Conservation (phyloP, 1,140 invertebrate genomes). For the Asobara japonica region DNA sequence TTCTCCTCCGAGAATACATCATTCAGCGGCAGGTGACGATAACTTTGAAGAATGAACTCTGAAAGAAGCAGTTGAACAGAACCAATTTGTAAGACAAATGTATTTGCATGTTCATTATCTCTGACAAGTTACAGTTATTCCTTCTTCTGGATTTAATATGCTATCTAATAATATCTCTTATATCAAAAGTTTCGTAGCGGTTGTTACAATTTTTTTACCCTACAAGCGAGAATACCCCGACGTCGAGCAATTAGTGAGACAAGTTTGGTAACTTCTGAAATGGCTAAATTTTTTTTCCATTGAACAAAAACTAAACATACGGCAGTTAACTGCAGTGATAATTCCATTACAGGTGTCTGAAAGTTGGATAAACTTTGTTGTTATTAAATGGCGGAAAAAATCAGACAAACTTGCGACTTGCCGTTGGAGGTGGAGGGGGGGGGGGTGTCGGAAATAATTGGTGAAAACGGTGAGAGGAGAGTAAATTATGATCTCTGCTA, state of each 20-base stretch:
- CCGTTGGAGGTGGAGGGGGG: too few relatives aligned
- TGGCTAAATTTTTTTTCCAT: not conserved
- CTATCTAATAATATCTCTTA: not conserved
- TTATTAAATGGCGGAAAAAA: not conserved
- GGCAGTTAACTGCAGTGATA: slow-evolving; percentile 55
- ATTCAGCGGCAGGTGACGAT: slow-evolving; percentile 12
- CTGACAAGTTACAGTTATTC: not conserved
- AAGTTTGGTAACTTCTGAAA: slow-evolving; percentile 10
- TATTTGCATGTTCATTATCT: slow-evolving; percentile 12
- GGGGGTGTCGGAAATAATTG: not conserved
- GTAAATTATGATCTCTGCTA: not conserved
- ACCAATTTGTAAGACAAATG: slow-evolving; percentile 3
- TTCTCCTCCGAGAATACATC: not conserved
- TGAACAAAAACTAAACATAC: slow-evolving; percentile 24
- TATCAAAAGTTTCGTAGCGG: slow-evolving; percentile 9
- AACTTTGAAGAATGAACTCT: slow-evolving; percentile 6
- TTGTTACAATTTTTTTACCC: not conserved
- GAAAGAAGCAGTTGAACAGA: not conserved
- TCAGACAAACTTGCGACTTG: not conserved
- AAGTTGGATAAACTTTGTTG: slow-evolving; percentile 48
- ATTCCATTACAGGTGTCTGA: slow-evolving; percentile 58
- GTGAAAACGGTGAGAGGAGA: not conserved
- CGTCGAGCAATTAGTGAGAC: slow-evolving; percentile 17
- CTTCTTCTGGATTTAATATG: not conserved
- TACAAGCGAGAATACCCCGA: not conserved